Base-by-base conservation (phyloP, 1,140 invertebrate genomes). In the Laodelphax striatellus region DNA sequence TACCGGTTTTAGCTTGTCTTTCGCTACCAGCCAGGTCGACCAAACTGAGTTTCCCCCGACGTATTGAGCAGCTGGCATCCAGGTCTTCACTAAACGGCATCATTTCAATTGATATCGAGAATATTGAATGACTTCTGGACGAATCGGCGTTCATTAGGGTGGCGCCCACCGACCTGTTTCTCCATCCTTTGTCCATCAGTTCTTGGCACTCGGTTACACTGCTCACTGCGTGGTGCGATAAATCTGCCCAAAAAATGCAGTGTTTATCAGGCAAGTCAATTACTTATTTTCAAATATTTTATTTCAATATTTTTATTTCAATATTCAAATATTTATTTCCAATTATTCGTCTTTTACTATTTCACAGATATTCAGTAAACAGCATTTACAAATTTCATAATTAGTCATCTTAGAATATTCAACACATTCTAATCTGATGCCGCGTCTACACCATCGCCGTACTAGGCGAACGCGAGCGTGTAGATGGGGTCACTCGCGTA, bases 21-120 rank as follows among this genome's bases (percentile, higher is more conserved):
- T 94, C 92, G 61, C 87, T 92, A 2, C 92, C 92, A 19, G 92
- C 92, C 62, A 95, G 75, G 75, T 95, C 92, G 0, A 95, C 94
- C 31, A 97, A 73, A 73, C 95, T 94, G 2, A 97, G 76, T 70
- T 94, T 88, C 0, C 93, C 92, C 50, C 85, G 77, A 57, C 82
- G 72, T 54, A 90, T 84, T 0, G 70, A 75, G 28, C 76, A 71
- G 4, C 82, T 78, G 17, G 72, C 77, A 52, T 82, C 82, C n/a
- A 72, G 76, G 55, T 74, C 66, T 0, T 75, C 73, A 0, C 66
- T 43, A n/a, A 70, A 71, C 14, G 70, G 69, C 69, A 88, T 82
- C 75, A 88, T 88, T 72, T 97, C 93, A 13, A 96, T 75, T 50
- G 84, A 85, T 57, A 97, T 83, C 0, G 88, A 92, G 70, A 97